A percentile compares a stretch with the other conserved stretches of the same genome.
phyloP scores from a whole-genome alignment of 2,888 invertebrate species.

The Ceriagrion tenellum region DNA sequence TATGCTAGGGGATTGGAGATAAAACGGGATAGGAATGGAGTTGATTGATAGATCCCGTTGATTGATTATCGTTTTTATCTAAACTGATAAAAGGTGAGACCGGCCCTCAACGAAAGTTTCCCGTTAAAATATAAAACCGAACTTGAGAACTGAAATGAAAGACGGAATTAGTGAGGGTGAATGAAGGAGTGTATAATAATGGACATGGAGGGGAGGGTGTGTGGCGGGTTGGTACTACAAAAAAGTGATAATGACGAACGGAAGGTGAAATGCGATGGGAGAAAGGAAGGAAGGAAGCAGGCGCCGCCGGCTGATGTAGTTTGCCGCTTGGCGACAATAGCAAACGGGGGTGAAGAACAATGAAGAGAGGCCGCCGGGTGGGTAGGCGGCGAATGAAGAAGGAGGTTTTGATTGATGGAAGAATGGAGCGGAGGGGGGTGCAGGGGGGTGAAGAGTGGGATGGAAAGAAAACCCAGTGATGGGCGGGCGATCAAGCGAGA shows the following conservation, averaged over 20 bases:
- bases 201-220: neutral
- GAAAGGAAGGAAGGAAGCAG: slow-evolving; percentile 3
- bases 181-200: neutral
- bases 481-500: neutral
- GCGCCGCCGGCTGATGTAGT: neutral
- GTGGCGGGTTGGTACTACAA: neutral
- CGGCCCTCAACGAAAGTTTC: neutral
- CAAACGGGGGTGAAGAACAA: neutral
- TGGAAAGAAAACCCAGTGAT: neutral
- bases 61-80: slow-evolving; percentile 39
- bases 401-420: slow-evolving; percentile 25
- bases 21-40: neutral
- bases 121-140: neutral
- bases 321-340: slow-evolving; percentile 20
- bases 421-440: neutral
- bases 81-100: neutral
- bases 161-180: neutral
- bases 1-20: neutral
- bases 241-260: slow-evolving; percentile 2
- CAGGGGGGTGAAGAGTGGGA: too few species aligned
- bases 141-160: neutral
- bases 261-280: neutral
- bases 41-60: neutral
- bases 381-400: neutral
- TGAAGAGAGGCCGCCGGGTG: neutral